These are phyloP conservation scores for Rhynchomys soricoides DNA, from an alignment of 2,113 vertebrate species.

Conservation along the genomic window DNA sequence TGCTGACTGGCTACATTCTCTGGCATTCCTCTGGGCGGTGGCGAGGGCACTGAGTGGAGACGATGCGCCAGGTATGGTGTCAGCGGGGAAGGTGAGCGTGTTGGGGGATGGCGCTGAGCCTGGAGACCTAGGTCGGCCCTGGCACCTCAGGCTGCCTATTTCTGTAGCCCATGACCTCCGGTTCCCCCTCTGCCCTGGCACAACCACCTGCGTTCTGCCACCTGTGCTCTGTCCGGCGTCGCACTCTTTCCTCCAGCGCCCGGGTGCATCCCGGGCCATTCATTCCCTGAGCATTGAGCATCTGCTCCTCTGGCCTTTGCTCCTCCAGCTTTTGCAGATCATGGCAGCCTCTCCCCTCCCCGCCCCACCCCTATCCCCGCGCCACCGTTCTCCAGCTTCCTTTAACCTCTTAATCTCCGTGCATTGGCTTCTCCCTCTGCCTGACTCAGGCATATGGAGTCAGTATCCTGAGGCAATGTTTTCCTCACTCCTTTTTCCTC, in stretches of 20 bases:
- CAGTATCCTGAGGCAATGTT: background rate
- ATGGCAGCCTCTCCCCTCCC: background rate
- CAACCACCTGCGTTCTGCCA: background rate
- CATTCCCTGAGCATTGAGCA: constrained; percentile 44
- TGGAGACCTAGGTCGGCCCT: background rate
- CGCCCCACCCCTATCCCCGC: no score
- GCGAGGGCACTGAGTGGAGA: background rate
- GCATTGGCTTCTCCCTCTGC: background rate
- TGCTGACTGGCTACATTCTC: background rate
- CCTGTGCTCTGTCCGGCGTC: background rate
- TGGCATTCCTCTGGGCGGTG: background rate
- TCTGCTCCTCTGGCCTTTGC: background rate
- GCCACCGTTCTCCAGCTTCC: background rate
- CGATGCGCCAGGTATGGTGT: constrained; percentile 71
- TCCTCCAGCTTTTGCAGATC: background rate
- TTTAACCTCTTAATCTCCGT: no score
- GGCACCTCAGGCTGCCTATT: constrained; percentile 33
- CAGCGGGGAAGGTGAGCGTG: constrained; percentile 72
- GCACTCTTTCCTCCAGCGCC: background rate
- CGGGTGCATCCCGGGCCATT: constrained; percentile 68
- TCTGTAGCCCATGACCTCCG: constrained; percentile 75
- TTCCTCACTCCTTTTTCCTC: background rate
- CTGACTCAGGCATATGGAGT: no score
- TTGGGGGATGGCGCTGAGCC: constrained; percentile 65
- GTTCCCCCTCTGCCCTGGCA: background rate